phyloP scores from a whole-genome alignment of 1,140 invertebrate species.

The Drosophila tani region DNA sequence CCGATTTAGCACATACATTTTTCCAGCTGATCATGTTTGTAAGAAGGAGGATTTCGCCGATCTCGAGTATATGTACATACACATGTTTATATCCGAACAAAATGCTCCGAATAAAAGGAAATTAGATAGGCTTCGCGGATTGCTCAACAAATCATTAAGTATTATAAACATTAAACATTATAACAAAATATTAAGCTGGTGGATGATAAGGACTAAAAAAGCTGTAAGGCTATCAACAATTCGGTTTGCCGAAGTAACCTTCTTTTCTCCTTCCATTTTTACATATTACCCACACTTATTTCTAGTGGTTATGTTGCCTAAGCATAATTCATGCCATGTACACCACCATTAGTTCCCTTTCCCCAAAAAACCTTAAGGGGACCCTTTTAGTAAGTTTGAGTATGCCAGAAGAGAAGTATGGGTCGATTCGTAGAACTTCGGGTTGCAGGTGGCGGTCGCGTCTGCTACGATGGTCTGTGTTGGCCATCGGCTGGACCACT shows the following conservation, averaged over 20 bases:
- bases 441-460: neutral
- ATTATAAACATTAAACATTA: no score
- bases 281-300: neutral
- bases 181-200: neutral
- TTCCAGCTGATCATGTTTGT: no score
- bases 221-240: neutral
- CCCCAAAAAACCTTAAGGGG: neutral
- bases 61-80: no score
- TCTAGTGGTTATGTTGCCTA: neutral
- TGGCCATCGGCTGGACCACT: neutral
- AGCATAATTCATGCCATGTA: neutral
- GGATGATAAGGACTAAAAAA: neutral
- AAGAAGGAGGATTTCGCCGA: no score
- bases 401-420: constrained; percentile 2
- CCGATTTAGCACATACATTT: no score
- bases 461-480: neutral
- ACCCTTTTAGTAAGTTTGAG: neutral
- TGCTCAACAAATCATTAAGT: neutral
- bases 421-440: neutral
- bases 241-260: no score
- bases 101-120: no score
- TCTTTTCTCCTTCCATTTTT: no score
- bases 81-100: no score
- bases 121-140: no score
- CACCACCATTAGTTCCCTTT: neutral